A percentile compares a stretch with the other conserved stretches of the same genome.
Conservation (phyloP, 2,797 vertebrate genomes). For the Scleropages formosus region DNA sequence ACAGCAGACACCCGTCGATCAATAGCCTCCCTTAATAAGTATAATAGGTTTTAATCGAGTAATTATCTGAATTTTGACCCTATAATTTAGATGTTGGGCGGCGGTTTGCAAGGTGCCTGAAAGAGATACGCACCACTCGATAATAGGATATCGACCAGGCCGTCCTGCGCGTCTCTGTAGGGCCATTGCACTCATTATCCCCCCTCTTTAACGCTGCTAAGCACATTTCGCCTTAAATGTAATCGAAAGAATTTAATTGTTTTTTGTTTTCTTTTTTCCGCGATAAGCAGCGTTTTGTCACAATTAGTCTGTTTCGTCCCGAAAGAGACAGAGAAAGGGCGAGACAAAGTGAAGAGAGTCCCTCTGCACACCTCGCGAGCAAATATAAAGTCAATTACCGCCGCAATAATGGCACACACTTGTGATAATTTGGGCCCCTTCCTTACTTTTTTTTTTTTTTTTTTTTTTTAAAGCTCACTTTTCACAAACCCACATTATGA, state of each 20-base stretch:
- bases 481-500: too few relatives aligned
- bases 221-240: slow-evolving; percentile 79
- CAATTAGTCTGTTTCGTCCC: slow-evolving; percentile 82
- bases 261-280: slow-evolving; percentile 66
- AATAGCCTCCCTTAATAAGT: slow-evolving; percentile 82
- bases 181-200: slow-evolving; percentile 75
- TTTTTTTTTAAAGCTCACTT: too few relatives aligned
- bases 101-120: slow-evolving; percentile 83
- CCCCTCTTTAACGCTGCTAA: slow-evolving; percentile 73
- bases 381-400: too few relatives aligned
- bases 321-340: slow-evolving; percentile 49
- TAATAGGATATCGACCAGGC: slow-evolving; percentile 89
- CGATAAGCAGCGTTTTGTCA: slow-evolving; percentile 82
- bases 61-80: slow-evolving; percentile 89
- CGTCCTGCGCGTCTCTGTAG: slow-evolving; percentile 69
- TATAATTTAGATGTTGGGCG: slow-evolving; percentile 87
- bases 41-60: slow-evolving; percentile 89
- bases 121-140: slow-evolving; percentile 85
- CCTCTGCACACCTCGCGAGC: too few relatives aligned
- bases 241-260: slow-evolving; percentile 88
- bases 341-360: not conserved
- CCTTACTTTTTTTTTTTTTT: too few relatives aligned
- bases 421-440: too few relatives aligned
- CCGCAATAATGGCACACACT: too few relatives aligned
- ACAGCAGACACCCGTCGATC: slow-evolving; percentile 77